phyloP scores from a whole-genome alignment of 2,888 invertebrate genomes.

The Drosophila picticornis region DNA sequence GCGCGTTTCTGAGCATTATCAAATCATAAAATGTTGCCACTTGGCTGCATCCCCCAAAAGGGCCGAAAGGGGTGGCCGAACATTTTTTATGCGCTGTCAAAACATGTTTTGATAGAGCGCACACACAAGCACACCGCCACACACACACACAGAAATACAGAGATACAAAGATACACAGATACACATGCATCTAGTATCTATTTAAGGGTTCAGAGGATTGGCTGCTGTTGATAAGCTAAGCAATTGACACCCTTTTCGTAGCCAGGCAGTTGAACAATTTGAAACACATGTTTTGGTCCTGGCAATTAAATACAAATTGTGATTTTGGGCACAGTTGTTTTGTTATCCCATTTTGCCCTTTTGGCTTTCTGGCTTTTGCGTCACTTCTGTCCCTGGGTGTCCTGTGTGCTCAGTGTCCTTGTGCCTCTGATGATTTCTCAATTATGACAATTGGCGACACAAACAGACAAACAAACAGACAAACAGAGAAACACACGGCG shows the following conservation, averaged over 20 bases:
- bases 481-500: slow-evolving; percentile 29
- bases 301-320: slow-evolving; percentile 79
- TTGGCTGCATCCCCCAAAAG: slow-evolving; percentile 65
- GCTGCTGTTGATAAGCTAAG: slow-evolving; percentile 31
- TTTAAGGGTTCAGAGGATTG: slow-evolving; percentile 32
- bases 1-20: slow-evolving; percentile 81
- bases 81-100: slow-evolving; percentile 84
- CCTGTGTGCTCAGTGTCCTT: slow-evolving; percentile 43
- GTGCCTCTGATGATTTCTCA: slow-evolving; percentile 71
- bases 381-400: slow-evolving; percentile 21
- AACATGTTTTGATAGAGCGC: slow-evolving; percentile 83
- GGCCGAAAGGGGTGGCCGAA: slow-evolving; percentile 58
- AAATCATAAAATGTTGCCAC: slow-evolving; percentile 85
- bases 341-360: slow-evolving; percentile 21
- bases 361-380: slow-evolving; percentile 9
- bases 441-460: slow-evolving; percentile 72
- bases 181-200: slow-evolving; percentile 41
- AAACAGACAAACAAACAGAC: slow-evolving; percentile 36
- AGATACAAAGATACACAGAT: background rate
- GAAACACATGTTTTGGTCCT: slow-evolving; percentile 77
- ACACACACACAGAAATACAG: slow-evolving; percentile 1
- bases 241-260: slow-evolving; percentile 69
- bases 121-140: slow-evolving; percentile 41
- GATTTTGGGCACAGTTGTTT: slow-evolving; percentile 43
- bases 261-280: slow-evolving; percentile 53